Conservation (phyloP, 2,888 invertebrate genomes). For the Euclidia mi region DNA sequence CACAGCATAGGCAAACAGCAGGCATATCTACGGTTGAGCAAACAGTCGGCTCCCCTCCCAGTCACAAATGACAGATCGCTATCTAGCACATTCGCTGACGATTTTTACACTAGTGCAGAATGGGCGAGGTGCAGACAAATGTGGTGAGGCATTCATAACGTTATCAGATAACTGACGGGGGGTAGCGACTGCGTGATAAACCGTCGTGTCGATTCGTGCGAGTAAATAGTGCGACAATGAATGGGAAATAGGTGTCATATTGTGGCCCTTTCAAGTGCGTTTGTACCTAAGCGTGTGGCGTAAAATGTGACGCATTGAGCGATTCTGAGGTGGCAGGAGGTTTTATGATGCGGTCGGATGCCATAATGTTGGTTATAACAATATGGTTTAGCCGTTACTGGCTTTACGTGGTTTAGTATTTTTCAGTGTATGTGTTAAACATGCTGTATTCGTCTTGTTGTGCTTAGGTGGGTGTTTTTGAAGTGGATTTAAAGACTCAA, state of each 20-base stretch:
- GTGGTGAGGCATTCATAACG: constrained; percentile 81
- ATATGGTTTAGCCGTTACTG: constrained; percentile 17
- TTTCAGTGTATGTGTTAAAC: constrained; percentile 5
- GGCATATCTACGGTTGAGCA: constrained; percentile 41
- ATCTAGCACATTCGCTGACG: constrained; percentile 86
- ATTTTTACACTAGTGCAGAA: constrained; percentile 88
- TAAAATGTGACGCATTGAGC: constrained; percentile 32
- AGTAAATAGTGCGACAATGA: constrained; percentile 83
- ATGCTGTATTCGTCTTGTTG: neutral
- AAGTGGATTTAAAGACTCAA: too few relatives aligned
- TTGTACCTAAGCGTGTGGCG: constrained; percentile 49
- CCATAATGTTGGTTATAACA: constrained; percentile 19
- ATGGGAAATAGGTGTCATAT: constrained; percentile 83
- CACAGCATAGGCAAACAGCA: constrained; percentile 35
- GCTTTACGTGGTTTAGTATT: constrained; percentile 5
- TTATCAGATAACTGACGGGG: constrained; percentile 87
- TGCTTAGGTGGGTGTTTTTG: neutral
- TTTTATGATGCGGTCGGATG: constrained; percentile 32
- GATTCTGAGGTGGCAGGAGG: constrained; percentile 29
- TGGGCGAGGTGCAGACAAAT: constrained; percentile 86
- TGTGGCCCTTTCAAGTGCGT: constrained; percentile 70
- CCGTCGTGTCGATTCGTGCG: constrained; percentile 84
- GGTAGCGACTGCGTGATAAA: constrained; percentile 84
- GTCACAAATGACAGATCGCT: constrained; percentile 84
- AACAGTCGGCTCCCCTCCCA: constrained; percentile 61